Percentiles rank a stretch among this genome's conserved stretches.
phyloP scores from a whole-genome alignment of 2,888 invertebrate genomes.

The Lacanobia wlatinum region DNA sequence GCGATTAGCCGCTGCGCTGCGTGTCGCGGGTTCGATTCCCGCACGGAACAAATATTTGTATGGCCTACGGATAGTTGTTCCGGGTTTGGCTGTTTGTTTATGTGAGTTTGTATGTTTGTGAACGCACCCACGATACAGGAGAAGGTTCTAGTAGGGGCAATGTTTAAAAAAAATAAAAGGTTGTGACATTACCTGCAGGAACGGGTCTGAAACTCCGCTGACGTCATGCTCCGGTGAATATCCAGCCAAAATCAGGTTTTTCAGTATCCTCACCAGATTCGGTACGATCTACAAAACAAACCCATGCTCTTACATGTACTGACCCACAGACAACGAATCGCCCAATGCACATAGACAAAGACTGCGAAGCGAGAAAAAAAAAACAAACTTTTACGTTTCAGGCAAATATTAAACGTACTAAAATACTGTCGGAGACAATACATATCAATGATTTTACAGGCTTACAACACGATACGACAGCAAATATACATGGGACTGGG shows the following conservation, averaged over 20 bases:
- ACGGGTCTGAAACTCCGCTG: conserved; percentile 99
- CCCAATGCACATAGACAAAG: conserved; percentile 76
- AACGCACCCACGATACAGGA: no score
- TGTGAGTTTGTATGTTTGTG: no score
- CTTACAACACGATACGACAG: conserved; percentile 69
- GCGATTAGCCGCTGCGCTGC: no score
- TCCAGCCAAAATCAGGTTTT: conserved; percentile 99
- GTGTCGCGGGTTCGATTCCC: no score
- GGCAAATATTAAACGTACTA: conserved; percentile 71
- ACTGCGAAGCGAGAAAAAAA: conserved; percentile 76
- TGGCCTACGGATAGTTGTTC: no score
- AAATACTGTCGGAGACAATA: conserved; percentile 68
- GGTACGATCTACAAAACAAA: conserved; percentile 97
- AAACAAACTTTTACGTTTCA: conserved; percentile 64
- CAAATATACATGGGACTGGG: conserved; percentile 63
- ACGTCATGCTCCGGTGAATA: conserved; percentile 99
- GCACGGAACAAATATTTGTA: no score
- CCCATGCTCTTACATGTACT: conserved; percentile 60
- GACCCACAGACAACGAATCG: conserved; percentile 53
- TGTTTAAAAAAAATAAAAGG: neutral
- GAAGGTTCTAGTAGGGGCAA: no score
- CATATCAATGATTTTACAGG: conserved; percentile 61
- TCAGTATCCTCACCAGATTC: conserved; percentile 99
- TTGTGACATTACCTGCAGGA: conserved; percentile 95
- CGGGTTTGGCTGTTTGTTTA: no score